A percentile compares a stretch with the other conserved stretches of the same genome.
These are phyloP conservation scores for Discoglossus pictus DNA, from an alignment of 2,797 vertebrate genomes.

Conservation along the genomic window DNA sequence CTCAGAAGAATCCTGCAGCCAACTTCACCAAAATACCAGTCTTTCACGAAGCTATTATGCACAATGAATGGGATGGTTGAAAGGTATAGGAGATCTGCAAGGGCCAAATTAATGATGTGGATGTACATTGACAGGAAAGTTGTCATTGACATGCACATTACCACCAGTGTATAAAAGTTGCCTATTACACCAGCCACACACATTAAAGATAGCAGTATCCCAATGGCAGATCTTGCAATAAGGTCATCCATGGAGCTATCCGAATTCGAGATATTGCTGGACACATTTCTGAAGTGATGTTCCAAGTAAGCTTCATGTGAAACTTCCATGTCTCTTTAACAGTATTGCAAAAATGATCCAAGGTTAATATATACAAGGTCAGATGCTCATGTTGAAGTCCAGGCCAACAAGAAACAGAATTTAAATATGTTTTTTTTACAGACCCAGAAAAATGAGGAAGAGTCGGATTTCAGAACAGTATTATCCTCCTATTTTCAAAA, in stretches of 20 bases:
- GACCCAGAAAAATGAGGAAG: no score
- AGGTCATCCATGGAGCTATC: conserved; percentile 21
- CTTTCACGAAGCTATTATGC: conserved; percentile 77
- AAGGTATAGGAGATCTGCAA: conserved; percentile 84
- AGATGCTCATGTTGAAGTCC: neutral
- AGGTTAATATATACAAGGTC: neutral
- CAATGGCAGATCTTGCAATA: conserved; percentile 50
- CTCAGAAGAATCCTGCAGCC: conserved; percentile 82
- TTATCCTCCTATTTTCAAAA: no score
- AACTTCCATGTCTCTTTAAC: conserved; percentile 11
- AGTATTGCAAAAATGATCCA: neutral
- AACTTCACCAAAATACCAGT: conserved; percentile 82
- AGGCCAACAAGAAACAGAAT: no score
- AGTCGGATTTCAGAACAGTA: no score
- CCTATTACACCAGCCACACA: conserved; percentile 73
- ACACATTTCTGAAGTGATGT: conserved; percentile 19
- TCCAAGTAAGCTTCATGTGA: conserved; percentile 2
- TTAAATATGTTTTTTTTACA: no score
- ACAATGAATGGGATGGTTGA: conserved; percentile 84
- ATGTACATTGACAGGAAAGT: conserved; percentile 77
- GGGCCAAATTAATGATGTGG: conserved; percentile 82
- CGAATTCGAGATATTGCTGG: neutral
- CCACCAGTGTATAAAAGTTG: conserved; percentile 79
- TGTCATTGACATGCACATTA: conserved; percentile 71
- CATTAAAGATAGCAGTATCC: conserved; percentile 76